Base-by-base conservation (phyloP, 2,888 invertebrate species). In the Sphaerophoria rueppellii region DNA sequence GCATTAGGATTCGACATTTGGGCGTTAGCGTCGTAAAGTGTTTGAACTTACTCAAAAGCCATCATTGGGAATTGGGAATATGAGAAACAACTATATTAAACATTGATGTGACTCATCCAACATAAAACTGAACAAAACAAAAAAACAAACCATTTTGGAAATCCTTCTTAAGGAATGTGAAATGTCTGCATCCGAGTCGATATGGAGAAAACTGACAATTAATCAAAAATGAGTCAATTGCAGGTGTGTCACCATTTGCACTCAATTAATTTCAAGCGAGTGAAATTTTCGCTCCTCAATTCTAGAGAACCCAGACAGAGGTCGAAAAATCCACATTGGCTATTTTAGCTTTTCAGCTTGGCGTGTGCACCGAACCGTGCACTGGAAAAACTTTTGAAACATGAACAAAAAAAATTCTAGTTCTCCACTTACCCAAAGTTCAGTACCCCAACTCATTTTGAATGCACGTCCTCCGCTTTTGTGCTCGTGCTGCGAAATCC, bases 361-460 rank as follows among this genome's bases (percentile, higher is more conserved):
- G 32, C 32, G 71, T 43, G 73, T 82, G 82, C 82, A 82, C 58
- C 74, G 79, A 78, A 67, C 67, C 52, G 4, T 80, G 72, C 54
- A 70, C 48, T 61, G 61, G 69, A 63, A 65, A 63, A 71, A 37
- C 43, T 46, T 7, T 37, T 14, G 6, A 43, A 9, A 43, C 6
- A 9, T 6, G 11, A 43, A 55, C 43, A 37, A 73, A 61, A 61
- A 37, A 34, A 63, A 61, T 34, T 71, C 58, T 58, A 71, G 71
- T 55, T 75, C 69, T 67, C 54, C 72, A 91, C 91, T 91, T 87
- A 91, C 91, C 91, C 91, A 91, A 89, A 91, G 89, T 89, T 91
- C 91, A 88, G 89, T 91, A 88, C 91, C 91, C 91, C 91, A 91
- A 90, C 90, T 91, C 91, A 91, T 91, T 88, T 89, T 91, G 91